A percentile compares a stretch with the other conserved stretches of the same genome.
Evolutionary conservation across 2,113 vertebrate genomes (phyloP).

Genomic region (Melanotaenia duboulayi): DNA sequence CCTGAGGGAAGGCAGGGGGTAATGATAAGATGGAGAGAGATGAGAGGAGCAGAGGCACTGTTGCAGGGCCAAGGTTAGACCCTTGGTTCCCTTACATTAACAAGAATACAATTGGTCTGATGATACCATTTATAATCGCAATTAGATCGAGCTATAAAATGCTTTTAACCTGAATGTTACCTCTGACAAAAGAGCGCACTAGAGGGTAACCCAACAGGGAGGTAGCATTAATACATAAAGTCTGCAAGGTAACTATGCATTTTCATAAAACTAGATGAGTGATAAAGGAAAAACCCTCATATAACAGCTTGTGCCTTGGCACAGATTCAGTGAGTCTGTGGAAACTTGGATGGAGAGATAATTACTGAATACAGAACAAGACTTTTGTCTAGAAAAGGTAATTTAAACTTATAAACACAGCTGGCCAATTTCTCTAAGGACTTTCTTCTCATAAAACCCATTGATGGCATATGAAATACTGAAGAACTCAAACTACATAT

Average conservation of each 20-base stretch:
- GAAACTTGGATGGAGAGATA: conserved; percentile 3
- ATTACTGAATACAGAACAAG: background rate
- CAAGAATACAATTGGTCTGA: conserved; percentile 76
- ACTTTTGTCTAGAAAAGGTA: conserved; percentile 22
- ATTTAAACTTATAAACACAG: conserved; percentile 15
- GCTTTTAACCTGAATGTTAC: conserved; percentile 65
- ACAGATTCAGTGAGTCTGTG: conserved; percentile 4
- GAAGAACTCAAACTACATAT: background rate
- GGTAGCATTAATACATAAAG: conserved; percentile 20
- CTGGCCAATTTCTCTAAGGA: conserved; percentile 6
- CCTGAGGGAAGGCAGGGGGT: conserved; percentile 53
- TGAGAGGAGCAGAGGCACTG: conserved; percentile 17
- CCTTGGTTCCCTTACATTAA: conserved; percentile 74
- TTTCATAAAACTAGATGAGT: background rate
- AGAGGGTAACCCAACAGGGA: background rate
- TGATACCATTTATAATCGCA: conserved; percentile 75
- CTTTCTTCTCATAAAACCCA: background rate
- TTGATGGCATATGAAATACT: conserved; percentile 4
- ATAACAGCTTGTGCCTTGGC: background rate
- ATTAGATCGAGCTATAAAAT: conserved; percentile 55
- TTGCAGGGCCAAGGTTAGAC: conserved; percentile 76
- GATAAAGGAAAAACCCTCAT: background rate
- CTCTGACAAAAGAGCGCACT: conserved; percentile 10
- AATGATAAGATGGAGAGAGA: conserved; percentile 38
- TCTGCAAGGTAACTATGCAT: conserved; percentile 1